Conservation (phyloP, 2,113 vertebrate species). For the Ictidomys tridecemlineatus region DNA sequence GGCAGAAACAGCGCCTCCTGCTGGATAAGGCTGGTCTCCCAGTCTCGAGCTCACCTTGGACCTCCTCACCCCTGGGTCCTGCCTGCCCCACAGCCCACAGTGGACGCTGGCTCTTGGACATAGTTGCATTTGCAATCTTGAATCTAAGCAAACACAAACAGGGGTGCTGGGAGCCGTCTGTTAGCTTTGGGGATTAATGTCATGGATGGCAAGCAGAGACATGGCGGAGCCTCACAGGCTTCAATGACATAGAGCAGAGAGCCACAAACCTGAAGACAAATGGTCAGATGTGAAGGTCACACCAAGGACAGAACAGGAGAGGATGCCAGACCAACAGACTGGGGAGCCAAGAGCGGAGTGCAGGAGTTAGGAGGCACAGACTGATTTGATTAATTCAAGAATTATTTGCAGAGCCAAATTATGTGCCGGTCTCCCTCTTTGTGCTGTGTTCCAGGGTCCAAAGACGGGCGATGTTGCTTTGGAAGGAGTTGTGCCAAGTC, state of each 20-base stretch:
- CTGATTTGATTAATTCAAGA: constrained; percentile 78
- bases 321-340: constrained; percentile 59
- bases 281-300: constrained; percentile 50
- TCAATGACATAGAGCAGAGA: constrained; percentile 9
- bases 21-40: neutral
- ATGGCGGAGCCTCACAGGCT: neutral
- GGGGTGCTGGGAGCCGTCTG: too few relatives aligned
- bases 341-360: neutral
- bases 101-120: neutral
- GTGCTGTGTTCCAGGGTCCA: constrained; percentile 56
- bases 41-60: neutral
- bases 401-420: constrained; percentile 76
- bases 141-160: too few relatives aligned
- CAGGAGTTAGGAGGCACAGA: constrained; percentile 50
- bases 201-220: neutral
- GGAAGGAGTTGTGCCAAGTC: constrained; percentile 77
- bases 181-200: neutral
- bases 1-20: neutral
- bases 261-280: constrained; percentile 53
- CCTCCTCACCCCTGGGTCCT: too few relatives aligned
- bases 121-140: neutral
- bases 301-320: constrained; percentile 44
- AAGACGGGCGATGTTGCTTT: constrained; percentile 77
- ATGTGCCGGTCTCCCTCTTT: constrained; percentile 56
- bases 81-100: neutral